These are phyloP conservation scores for Leptinotarsa juncta DNA, from an alignment of 2,888 invertebrate species.

Conservation along the genomic window DNA sequence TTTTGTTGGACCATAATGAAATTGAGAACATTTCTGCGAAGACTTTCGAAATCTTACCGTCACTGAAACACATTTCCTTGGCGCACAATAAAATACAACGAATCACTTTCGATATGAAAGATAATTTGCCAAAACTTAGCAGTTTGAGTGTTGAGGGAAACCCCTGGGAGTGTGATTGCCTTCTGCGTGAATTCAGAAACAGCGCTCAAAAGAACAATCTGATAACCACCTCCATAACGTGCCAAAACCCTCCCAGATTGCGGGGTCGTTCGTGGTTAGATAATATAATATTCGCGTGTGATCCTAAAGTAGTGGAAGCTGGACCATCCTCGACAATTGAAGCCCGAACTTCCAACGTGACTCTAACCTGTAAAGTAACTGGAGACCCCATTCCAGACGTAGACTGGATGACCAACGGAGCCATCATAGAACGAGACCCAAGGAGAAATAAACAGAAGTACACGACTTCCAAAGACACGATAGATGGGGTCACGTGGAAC, in stretches of 20 bases:
- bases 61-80: constrained; percentile 76
- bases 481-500: constrained; percentile 67
- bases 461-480: constrained; percentile 54
- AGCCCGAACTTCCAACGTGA: constrained; percentile 74
- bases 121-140: constrained; percentile 74
- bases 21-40: constrained; percentile 76
- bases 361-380: constrained; percentile 76
- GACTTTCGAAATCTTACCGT: constrained; percentile 68
- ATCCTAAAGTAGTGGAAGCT: constrained; percentile 76
- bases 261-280: constrained; percentile 80
- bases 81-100: constrained; percentile 80
- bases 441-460: constrained; percentile 66
- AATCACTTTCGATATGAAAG: constrained; percentile 73
- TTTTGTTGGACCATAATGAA: constrained; percentile 82
- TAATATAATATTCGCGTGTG: constrained; percentile 85
- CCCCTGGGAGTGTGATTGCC: constrained; percentile 91
- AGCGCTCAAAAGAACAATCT: constrained; percentile 80
- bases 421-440: constrained; percentile 70
- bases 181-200: constrained; percentile 81
- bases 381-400: constrained; percentile 83
- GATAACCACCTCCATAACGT: constrained; percentile 80
- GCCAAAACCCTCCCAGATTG: constrained; percentile 77
- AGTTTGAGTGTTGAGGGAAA: constrained; percentile 83
- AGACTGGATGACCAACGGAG: constrained; percentile 78
- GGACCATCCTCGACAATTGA: constrained; percentile 63